Percentiles rank a stretch among this genome's conserved stretches.
Conservation (phyloP, 2,888 invertebrate species). For the Neria commutata region DNA sequence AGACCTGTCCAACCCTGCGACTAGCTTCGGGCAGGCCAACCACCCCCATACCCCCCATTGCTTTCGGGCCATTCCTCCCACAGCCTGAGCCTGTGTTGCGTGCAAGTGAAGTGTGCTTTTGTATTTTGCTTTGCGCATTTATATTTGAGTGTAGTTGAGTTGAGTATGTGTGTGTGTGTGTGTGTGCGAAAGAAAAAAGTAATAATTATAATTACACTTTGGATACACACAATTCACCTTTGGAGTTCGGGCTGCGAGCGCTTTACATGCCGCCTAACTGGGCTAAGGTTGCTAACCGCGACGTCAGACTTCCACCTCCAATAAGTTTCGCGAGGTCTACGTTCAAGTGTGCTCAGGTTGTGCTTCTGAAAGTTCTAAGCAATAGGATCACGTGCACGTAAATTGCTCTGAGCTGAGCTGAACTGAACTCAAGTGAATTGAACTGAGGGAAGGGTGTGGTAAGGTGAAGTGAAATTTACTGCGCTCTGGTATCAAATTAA, state of each 20-base stretch:
- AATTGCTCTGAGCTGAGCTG: neutral
- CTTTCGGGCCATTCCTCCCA: too few species aligned
- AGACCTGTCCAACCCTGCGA: neutral
- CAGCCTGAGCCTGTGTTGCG: constrained; percentile 30
- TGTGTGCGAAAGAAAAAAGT: constrained; percentile 19
- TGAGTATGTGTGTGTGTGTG: constrained; percentile 41
- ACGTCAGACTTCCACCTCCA: too few species aligned
- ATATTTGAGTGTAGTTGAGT: constrained; percentile 38
- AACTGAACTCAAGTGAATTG: too few species aligned
- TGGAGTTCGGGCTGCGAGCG: too few species aligned
- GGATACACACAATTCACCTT: neutral
- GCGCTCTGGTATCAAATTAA: neutral
- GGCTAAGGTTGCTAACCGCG: too few species aligned
- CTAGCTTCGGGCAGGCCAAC: neutral
- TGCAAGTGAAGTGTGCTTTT: constrained; percentile 34
- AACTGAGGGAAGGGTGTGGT: too few species aligned
- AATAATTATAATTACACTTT: constrained; percentile 45
- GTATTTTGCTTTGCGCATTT: constrained; percentile 13
- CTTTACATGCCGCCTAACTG: too few species aligned
- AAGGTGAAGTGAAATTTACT: too few species aligned
- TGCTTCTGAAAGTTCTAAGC: neutral
- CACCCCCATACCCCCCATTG: neutral
- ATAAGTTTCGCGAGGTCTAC: constrained; percentile 6
- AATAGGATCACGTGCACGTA: neutral
- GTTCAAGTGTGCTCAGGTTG: neutral